Percentiles rank a stretch among this genome's conserved stretches.
Evolutionary conservation across 2,113 vertebrate species (phyloP).

Genomic region (Myotis brandtii): DNA sequence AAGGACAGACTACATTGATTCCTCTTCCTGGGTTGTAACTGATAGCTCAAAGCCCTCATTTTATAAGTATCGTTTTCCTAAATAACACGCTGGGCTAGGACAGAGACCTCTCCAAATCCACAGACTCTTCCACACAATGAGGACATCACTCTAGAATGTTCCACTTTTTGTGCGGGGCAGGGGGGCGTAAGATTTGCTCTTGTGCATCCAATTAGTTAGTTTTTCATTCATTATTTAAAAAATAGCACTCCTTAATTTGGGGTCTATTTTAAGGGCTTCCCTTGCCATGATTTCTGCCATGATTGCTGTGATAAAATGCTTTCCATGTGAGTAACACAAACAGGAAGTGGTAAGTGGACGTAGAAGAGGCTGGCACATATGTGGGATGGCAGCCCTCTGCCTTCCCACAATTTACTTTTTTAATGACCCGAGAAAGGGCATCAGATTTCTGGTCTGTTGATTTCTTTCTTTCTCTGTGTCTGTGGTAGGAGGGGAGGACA

Average conservation of each 20-base stretch:
- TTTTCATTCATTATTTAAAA: constrained; percentile 47
- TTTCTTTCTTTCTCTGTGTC: not conserved
- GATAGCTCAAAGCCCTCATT: constrained; percentile 52
- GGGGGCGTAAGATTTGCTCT: not conserved
- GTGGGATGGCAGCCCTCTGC: constrained; percentile 1
- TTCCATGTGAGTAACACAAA: constrained; percentile 6
- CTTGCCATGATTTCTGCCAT: not conserved
- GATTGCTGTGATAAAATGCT: not conserved
- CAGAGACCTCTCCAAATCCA: constrained; percentile 36
- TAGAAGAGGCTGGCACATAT: not conserved
- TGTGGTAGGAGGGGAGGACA: not conserved
- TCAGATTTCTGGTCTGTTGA: constrained; percentile 59
- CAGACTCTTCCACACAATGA: constrained; percentile 43
- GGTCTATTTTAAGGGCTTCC: not conserved
- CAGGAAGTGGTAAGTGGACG: constrained; percentile 6
- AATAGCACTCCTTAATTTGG: constrained; percentile 1
- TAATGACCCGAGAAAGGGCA: constrained; percentile 61
- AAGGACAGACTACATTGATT: not conserved
- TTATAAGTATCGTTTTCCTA: constrained; percentile 63
- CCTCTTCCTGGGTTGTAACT: not conserved
- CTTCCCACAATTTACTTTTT: constrained; percentile 34
- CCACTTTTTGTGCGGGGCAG: not conserved
- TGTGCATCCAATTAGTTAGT: constrained; percentile 46
- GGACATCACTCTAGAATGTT: constrained; percentile 47
- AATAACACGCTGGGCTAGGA: constrained; percentile 61